Evolutionary conservation across 2,888 invertebrate species (phyloP).

Genomic region (Brachylomia viminalis): DNA sequence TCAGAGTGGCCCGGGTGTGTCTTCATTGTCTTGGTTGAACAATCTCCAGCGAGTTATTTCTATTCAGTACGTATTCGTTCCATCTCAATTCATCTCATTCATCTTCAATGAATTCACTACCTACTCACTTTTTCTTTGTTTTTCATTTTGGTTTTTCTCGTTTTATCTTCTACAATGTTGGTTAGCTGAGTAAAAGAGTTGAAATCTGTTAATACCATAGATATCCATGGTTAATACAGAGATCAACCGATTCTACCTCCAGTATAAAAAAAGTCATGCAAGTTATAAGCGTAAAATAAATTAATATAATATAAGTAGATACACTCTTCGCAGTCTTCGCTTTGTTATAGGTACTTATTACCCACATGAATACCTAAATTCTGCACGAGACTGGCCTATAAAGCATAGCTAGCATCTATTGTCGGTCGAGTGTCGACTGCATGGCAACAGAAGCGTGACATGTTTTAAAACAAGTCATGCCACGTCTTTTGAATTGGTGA

Average conservation of each 20-base stretch:
- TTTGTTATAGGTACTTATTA: too few relatives aligned
- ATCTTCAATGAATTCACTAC: neutral
- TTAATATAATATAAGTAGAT: too few relatives aligned
- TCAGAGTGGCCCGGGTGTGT: neutral
- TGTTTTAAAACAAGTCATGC: constrained; percentile 11
- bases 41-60: neutral
- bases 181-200: too few relatives aligned
- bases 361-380: neutral
- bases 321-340: neutral
- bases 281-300: constrained; percentile 10
- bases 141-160: neutral
- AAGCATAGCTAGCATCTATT: neutral
- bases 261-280: neutral
- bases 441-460: constrained; percentile 23
- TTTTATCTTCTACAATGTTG: too few relatives aligned
- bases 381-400: constrained; percentile 13
- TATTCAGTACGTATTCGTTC: neutral
- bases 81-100: neutral
- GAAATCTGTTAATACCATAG: neutral
- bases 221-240: too few relatives aligned
- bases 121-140: neutral
- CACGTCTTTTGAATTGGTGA: neutral
- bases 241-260: neutral
- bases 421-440: neutral
- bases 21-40: too few relatives aligned